These are phyloP conservation scores for Chrysolina haemoptera DNA, from an alignment of 2,888 invertebrate genomes.

Conservation along the genomic window DNA sequence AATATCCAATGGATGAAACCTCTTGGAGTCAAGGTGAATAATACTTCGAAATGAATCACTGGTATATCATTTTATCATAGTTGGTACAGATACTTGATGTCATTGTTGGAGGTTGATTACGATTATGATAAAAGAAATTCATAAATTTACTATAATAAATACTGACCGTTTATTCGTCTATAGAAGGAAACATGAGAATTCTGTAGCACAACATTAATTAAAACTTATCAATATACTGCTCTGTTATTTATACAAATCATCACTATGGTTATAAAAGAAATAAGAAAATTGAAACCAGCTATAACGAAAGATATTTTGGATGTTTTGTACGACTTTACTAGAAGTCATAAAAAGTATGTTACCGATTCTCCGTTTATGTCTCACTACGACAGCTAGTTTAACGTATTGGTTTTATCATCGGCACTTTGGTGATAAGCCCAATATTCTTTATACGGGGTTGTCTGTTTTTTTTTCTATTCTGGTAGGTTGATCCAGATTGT, in stretches of 20 bases:
- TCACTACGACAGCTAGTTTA: neutral
- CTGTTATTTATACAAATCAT: slow-evolving; percentile 32
- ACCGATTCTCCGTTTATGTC: neutral
- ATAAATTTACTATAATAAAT: neutral
- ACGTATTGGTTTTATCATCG: neutral
- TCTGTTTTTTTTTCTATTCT: no score
- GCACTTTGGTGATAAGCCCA: neutral
- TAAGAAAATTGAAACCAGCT: slow-evolving; percentile 8
- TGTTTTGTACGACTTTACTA: neutral
- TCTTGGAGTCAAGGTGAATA: no score
- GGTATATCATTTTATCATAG: no score
- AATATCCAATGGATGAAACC: no score
- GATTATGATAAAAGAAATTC: no score
- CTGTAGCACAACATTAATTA: slow-evolving; percentile 14
- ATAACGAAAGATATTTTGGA: neutral
- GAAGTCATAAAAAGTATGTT: slow-evolving; percentile 19
- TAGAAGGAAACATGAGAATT: neutral
- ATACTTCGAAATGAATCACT: no score
- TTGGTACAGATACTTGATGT: no score
- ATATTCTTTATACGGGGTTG: neutral
- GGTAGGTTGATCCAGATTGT: no score
- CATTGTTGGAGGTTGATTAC: no score
- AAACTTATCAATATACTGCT: slow-evolving; percentile 58
- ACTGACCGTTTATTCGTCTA: neutral
- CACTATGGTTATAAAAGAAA: slow-evolving; percentile 20